Percentiles rank a stretch among this genome's conserved stretches.
These are phyloP conservation scores for Chymomyza amoena DNA, from an alignment of 2,888 invertebrate genomes.

Conservation along the genomic window DNA sequence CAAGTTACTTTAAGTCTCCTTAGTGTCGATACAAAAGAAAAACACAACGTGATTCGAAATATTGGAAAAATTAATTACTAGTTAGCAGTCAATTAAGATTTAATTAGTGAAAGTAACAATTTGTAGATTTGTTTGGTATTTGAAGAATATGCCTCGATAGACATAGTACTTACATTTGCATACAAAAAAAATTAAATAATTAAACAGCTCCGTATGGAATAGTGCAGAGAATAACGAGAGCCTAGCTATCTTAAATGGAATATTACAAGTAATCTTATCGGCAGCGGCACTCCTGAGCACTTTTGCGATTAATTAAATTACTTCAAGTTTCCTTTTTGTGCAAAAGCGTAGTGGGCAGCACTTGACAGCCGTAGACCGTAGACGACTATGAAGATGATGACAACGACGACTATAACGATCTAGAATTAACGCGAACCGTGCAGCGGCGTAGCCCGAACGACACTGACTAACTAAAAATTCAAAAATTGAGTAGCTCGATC, in stretches of 20 bases:
- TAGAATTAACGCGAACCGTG: conserved; percentile 41
- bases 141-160: conserved; percentile 28
- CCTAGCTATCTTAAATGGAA: conserved; percentile 5
- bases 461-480: conserved; percentile 44
- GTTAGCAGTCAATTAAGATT: conserved; percentile 3
- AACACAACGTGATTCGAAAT: conserved; percentile 14
- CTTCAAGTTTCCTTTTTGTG: conserved; percentile 21
- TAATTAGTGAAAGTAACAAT: conserved; percentile 23
- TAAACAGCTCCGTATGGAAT: too few relatives aligned
- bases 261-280: conserved; percentile 32
- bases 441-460: conserved; percentile 42
- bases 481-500: conserved; percentile 21
- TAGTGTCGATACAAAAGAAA: background rate
- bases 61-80: conserved; percentile 14
- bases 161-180: conserved; percentile 26
- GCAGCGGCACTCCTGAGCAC: conserved; percentile 15
- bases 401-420: background rate
- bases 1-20: background rate
- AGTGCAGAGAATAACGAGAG: background rate
- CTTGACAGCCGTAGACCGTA: background rate
- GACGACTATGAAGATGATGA: background rate
- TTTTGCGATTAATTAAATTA: conserved; percentile 23
- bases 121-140: conserved; percentile 30
- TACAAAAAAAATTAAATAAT: too few relatives aligned
- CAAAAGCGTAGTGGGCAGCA: background rate